Evolutionary conservation across 2,888 invertebrate genomes (phyloP), one percentile per base, ranked within the genome.

Genomic region (Rhingia rostrata): DNA sequence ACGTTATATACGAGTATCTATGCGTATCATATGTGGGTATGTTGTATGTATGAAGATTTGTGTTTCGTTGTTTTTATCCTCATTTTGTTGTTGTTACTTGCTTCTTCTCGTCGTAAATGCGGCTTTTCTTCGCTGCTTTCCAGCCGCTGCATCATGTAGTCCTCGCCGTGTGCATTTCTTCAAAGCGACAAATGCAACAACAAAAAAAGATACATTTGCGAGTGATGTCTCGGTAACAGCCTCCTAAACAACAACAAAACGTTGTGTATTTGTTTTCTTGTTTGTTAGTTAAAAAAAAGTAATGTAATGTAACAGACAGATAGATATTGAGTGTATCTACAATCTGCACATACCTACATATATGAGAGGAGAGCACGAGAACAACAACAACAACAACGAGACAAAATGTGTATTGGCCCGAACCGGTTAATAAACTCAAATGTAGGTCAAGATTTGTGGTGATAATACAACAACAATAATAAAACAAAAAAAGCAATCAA

Each of bases 401-500:
- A 70, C 61, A 81, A 81, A 75, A 66, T 66, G 58, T 78, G 83
- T 79, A 84, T 79, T 79, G 79, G 83, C 79, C 77, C 84, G 86
- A 90, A 90, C 90, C 90, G 90, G 89, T 90, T 90, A 88, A 89
- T 88, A 90, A 89, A 89, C 88, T 88, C 86, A 88, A 88, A 90
- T 88, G 88, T 90, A 88, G 90, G 90, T 90, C 90, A 90, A 90
- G 90, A 90, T 90, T 90, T 87, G 88, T 87, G 88, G 87, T 89
- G 89, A 89, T 89, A 89, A 88, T 87, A 86, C 72, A 73, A 75
- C 53, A 64, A 64, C 43, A 80, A 75, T 49, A 73, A 77, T 22
- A 32, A 64, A 73, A 81, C 67, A 77, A 74, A 32, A 75, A 37
- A 30, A 45, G 12, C 54, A 56, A 35, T 86, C 64, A 87, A 84